Percentiles rank a stretch among this genome's conserved stretches.
Evolutionary conservation across 2,888 invertebrate genomes (phyloP).

Genomic region (Drosophila kanekoi): DNA sequence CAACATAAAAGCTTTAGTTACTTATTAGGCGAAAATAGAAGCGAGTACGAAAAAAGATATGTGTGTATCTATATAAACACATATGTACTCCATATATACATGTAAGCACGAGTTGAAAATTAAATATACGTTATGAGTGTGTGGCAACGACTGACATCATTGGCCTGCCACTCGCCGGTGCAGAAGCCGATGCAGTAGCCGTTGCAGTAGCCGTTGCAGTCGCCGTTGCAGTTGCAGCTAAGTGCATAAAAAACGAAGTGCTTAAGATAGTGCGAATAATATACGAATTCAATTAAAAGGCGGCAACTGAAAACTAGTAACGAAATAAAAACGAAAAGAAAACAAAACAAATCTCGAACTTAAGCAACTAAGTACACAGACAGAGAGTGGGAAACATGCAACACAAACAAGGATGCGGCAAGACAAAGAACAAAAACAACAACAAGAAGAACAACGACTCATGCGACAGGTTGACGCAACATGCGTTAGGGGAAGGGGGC

Average conservation of each 20-base stretch:
- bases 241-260: conserved; percentile 49
- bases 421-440: conserved; percentile 24
- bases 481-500: conserved; percentile 33
- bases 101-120: conserved; percentile 36
- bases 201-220: conserved; percentile 6
- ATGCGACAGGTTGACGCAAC: conserved; percentile 69
- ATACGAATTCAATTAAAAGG: conserved; percentile 73
- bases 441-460: conserved; percentile 36
- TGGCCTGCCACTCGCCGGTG: not conserved
- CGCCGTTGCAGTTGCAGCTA: conserved; percentile 9
- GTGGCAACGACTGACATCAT: conserved; percentile 9
- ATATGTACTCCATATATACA: not conserved
- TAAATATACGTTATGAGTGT: conserved; percentile 56
- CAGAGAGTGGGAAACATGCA: conserved; percentile 32
- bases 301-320: conserved; percentile 34
- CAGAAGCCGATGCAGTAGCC: conserved; percentile 13
- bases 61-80: conserved; percentile 6
- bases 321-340: conserved; percentile 24
- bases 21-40: conserved; percentile 62
- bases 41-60: conserved; percentile 17
- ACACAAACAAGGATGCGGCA: conserved; percentile 50
- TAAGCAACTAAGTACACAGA: conserved; percentile 32
- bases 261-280: conserved; percentile 63
- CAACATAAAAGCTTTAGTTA: conserved; percentile 77
- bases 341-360: conserved; percentile 17